Base-by-base conservation (phyloP, 2,888 invertebrate genomes). In the Morpho helenor region DNA sequence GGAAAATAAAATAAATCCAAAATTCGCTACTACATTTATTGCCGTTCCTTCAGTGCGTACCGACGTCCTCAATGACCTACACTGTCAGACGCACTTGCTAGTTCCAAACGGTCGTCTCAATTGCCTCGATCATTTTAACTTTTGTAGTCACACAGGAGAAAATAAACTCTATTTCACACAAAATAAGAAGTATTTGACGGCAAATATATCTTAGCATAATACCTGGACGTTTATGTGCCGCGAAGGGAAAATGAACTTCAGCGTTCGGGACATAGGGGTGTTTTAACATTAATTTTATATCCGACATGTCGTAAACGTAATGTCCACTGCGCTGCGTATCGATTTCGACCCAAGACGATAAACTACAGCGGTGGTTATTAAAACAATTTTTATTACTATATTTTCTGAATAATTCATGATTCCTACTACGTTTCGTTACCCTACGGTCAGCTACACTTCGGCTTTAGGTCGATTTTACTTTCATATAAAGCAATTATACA, bases 1-100 rank as follows among this genome's bases (percentile, higher is more conserved):
- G 22, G 5, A 41, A 53, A 53, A 53, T 47, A 46, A 53, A 52
- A 47, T 53, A 46, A 53, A 53, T 53, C 46, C 46, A 45, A 45
- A 46, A 45, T 41, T 41, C 41, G 9, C 40, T 46, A 53, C 10
- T 53, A 51, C 42, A 51, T 51, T 53, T 53, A 53, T 41, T 40
- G 53, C 53, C 7, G 46, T 46, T 59, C 56, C 59, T 54, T 63
- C 63, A 57, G 53, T 61, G 61, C 60, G 61, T 59, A 76, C 61
- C 59, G 47, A 51, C 68, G 63, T 61, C 76, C 78, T 82, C 82
- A 84, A 83, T 81, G 83, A 82, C 82, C 82, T 76, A 80, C 44
- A 57, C 79, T 84, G 84, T 84, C 84, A 83, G 75, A 73, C 78
- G 74, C 84, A 84, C 82, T 76, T 79, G 82, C 75, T 75, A 75